phyloP scores from a whole-genome alignment of 1,140 invertebrate species.

The Magallana angulata region DNA sequence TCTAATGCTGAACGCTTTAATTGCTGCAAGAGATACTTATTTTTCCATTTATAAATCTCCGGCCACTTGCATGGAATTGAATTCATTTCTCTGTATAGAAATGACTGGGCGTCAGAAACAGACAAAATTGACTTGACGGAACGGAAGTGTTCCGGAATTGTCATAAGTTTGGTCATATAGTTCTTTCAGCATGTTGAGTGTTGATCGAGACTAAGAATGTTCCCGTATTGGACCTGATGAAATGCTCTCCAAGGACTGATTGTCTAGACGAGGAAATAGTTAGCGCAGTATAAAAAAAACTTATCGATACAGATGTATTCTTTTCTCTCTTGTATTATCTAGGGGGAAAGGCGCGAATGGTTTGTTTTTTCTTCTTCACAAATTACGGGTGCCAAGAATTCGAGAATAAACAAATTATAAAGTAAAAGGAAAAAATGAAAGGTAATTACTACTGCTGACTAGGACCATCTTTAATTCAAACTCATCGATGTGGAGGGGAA shows the following conservation, averaged over 20 bases:
- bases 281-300: not conserved
- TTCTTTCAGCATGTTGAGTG: not conserved
- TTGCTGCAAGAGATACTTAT: conserved; percentile 30
- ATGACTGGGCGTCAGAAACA: not conserved
- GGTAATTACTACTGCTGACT: conserved; percentile 18
- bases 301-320: not conserved
- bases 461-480: conserved; percentile 22
- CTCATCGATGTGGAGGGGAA: not conserved
- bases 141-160: not conserved
- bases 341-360: not conserved
- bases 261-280: conserved; percentile 10
- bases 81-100: not conserved
- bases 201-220: not conserved
- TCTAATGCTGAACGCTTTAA: not conserved
- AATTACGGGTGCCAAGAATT: conserved; percentile 10
- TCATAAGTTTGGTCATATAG: conserved; percentile 18
- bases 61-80: conserved; percentile 27
- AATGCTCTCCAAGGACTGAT: not conserved
- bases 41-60: conserved; percentile 16
- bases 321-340: not conserved
- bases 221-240: not conserved
- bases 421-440: not conserved
- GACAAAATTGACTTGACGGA: not conserved
- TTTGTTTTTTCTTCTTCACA: not conserved
- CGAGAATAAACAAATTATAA: conserved; percentile 11